Percentiles rank a stretch among this genome's conserved stretches.
Evolutionary conservation across 2,797 vertebrate species (phyloP).

Genomic region (Ptychadena robeensis): DNA sequence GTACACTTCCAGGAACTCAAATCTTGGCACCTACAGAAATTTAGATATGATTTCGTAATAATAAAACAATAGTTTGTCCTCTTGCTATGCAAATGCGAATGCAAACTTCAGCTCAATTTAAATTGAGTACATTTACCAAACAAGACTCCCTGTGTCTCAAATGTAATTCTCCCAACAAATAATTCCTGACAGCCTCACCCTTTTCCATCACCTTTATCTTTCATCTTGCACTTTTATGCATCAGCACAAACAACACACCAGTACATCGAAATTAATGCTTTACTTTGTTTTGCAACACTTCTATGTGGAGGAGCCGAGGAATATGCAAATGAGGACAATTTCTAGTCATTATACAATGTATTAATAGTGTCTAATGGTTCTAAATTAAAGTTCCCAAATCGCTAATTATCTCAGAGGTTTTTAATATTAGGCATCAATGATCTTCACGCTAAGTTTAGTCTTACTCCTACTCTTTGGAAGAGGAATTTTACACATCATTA

Average conservation of each 20-base stretch:
- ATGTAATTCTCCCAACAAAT: not conserved
- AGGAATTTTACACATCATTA: conserved; percentile 1
- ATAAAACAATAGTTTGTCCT: too few species aligned
- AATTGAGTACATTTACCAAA: not conserved
- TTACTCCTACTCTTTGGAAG: too few species aligned
- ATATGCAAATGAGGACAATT: conserved; percentile 38
- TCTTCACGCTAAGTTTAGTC: conserved; percentile 35
- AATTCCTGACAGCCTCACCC: not conserved
- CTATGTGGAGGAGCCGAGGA: conserved; percentile 5
- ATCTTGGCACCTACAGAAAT: too few species aligned
- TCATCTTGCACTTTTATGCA: not conserved
- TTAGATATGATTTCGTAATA: too few species aligned
- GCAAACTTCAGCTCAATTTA: not conserved
- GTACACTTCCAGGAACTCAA: too few species aligned
- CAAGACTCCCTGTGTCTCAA: not conserved
- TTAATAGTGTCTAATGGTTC: conserved; percentile 44
- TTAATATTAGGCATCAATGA: conserved; percentile 49
- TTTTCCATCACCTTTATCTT: not conserved
- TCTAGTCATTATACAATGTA: conserved; percentile 41
- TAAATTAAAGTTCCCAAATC: conserved; percentile 52
- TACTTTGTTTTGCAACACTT: conserved; percentile 16
- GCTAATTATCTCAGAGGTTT: conserved; percentile 48
- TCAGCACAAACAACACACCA: not conserved
- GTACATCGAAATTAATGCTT: conserved; percentile 6
- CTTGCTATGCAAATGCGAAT: too few species aligned